phyloP scores from a whole-genome alignment of 2,888 invertebrate genomes.

The Campoplex capitator region DNA sequence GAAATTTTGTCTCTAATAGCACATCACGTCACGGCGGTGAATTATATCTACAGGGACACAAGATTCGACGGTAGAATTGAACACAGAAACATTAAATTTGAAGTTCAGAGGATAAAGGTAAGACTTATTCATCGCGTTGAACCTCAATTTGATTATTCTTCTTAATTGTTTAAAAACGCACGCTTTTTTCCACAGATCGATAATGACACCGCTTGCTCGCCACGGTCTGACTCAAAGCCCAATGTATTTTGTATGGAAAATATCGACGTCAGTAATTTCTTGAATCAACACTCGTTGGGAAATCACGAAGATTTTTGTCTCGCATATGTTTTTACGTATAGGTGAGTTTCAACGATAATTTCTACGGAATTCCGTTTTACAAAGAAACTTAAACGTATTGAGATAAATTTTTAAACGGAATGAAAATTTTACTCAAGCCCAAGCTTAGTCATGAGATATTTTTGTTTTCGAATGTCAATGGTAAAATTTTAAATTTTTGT shows the following conservation, averaged over 20 bases:
- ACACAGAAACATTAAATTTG: conserved; percentile 98
- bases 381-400: background rate
- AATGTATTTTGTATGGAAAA: conserved; percentile 98
- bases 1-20: conserved; percentile 99
- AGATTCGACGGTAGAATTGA: conserved; percentile 96
- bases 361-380: background rate
- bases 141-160: background rate
- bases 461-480: background rate
- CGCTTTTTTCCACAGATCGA: conserved; percentile 90
- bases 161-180: background rate
- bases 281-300: conserved; percentile 98
- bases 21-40: conserved; percentile 99
- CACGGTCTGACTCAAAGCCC: conserved; percentile 87
- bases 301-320: conserved; percentile 99
- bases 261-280: conserved; percentile 99
- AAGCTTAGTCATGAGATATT: background rate
- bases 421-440: background rate
- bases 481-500: background rate
- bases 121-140: conserved; percentile 34
- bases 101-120: conserved; percentile 95
- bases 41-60: conserved; percentile 98
- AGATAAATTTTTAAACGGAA: too few relatives aligned
- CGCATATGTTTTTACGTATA: conserved; percentile 99
- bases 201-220: conserved; percentile 91
- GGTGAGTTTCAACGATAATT: conserved; percentile 70